A percentile compares a stretch with the other conserved stretches of the same genome.
Conservation (phyloP, 2,888 invertebrate species). For the Atethmia centrago region DNA sequence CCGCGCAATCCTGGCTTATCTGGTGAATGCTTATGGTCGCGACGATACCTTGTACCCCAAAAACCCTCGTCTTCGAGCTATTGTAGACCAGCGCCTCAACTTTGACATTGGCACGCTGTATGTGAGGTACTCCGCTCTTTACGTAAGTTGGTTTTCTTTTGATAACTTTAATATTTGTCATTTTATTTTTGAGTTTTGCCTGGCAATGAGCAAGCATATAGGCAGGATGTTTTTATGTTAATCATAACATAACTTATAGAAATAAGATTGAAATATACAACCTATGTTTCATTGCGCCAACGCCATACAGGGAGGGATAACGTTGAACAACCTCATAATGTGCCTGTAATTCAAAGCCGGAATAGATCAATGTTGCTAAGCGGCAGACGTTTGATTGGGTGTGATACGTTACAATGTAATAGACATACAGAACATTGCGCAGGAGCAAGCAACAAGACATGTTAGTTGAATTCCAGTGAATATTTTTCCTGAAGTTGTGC, state of each 20-base stretch:
- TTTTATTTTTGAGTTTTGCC: background rate
- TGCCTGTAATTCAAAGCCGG: conserved; percentile 22
- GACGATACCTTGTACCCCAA: conserved; percentile 92
- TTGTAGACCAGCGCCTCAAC: conserved; percentile 91
- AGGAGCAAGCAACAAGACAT: background rate
- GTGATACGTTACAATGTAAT: background rate
- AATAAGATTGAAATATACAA: background rate
- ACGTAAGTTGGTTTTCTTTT: conserved; percentile 86
- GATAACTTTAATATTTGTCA: background rate
- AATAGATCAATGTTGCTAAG: conserved; percentile 42
- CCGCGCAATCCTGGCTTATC: conserved; percentile 92
- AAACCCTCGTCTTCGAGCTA: conserved; percentile 91
- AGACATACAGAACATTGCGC: background rate
- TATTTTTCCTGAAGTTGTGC: background rate
- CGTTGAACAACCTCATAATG: conserved; percentile 39
- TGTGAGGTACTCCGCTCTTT: conserved; percentile 87
- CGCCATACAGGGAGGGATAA: background rate
- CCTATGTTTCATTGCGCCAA: background rate
- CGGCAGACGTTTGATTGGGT: conserved; percentile 2
- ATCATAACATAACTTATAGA: background rate
- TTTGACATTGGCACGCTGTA: conserved; percentile 91
- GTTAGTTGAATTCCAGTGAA: background rate
- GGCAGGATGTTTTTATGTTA: background rate
- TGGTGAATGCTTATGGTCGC: conserved; percentile 92
- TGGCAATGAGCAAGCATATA: too few relatives aligned